Conservation (phyloP, 2,888 invertebrate genomes). For the Venusia cambrica region DNA sequence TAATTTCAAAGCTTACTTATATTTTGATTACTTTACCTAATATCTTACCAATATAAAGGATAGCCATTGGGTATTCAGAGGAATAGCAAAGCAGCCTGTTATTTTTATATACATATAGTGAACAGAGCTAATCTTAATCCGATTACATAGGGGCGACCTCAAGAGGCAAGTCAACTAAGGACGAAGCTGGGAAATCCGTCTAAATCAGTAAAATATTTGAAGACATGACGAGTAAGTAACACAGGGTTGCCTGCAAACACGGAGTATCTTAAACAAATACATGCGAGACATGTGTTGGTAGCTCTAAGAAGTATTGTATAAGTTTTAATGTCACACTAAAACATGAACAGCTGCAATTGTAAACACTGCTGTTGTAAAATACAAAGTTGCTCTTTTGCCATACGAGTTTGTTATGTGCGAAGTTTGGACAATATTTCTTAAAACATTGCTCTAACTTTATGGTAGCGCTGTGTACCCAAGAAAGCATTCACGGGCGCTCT, state of each 20-base stretch:
- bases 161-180: conserved; percentile 70
- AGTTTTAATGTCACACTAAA: background rate
- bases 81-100: conserved; percentile 45
- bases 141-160: conserved; percentile 69
- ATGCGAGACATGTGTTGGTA: too few species aligned
- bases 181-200: conserved; percentile 44
- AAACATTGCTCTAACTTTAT: conserved; percentile 18
- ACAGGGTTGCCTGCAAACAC: conserved; percentile 27
- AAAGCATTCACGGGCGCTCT: conserved; percentile 17
- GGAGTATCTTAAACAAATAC: too few species aligned
- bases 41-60: too few species aligned
- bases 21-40: too few species aligned
- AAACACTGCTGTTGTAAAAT: conserved; percentile 13
- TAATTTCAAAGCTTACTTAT: too few species aligned
- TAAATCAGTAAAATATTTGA: conserved; percentile 65
- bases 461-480: conserved; percentile 14
- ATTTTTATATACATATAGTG: conserved; percentile 61
- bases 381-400: conserved; percentile 16
- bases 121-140: conserved; percentile 73
- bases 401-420: conserved; percentile 15
- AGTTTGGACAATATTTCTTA: conserved; percentile 20
- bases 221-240: conserved; percentile 56
- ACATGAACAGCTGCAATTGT: conserved; percentile 7
- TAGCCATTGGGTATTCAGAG: too few species aligned
- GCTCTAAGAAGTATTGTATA: background rate